A percentile compares a stretch with the other conserved stretches of the same genome.
Conservation (phyloP, 2,888 invertebrate species). For the Clusia tigrina region DNA sequence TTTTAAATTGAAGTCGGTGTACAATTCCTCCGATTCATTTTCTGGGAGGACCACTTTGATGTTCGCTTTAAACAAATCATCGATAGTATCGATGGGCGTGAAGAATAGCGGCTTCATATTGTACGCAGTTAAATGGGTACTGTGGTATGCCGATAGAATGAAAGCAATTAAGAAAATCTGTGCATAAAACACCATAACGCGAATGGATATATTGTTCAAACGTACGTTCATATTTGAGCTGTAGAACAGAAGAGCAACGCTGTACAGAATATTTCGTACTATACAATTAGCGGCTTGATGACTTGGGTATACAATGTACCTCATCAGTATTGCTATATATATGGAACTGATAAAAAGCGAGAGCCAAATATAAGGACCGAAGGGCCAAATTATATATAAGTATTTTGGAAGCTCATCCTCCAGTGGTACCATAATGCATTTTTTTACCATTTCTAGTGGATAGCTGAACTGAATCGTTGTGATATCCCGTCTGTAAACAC, state of each 20-base stretch:
- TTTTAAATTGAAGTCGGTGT: constrained; percentile 33
- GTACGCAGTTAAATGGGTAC: constrained; percentile 53
- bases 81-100: constrained; percentile 47
- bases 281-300: constrained; percentile 30
- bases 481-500: constrained; percentile 25
- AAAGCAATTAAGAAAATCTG: constrained; percentile 50
- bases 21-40: constrained; percentile 47
- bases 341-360: constrained; percentile 42
- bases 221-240: constrained; percentile 49
- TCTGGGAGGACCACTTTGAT: constrained; percentile 52
- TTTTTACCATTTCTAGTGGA: constrained; percentile 49
- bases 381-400: constrained; percentile 55
- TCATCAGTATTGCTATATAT: constrained; percentile 51
- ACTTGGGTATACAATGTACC: constrained; percentile 40
- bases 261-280: constrained; percentile 46
- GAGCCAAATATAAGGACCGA: constrained; percentile 53
- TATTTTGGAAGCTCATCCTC: constrained; percentile 56
- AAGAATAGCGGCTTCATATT: constrained; percentile 56
- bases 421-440: constrained; percentile 59
- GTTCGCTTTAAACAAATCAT: constrained; percentile 43
- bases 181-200: constrained; percentile 47
- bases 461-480: constrained; percentile 44
- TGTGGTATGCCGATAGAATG: constrained; percentile 51
- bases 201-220: constrained; percentile 37
- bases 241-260: constrained; percentile 50